These are phyloP conservation scores for Vombatus ursinus DNA, from an alignment of 2,113 vertebrate genomes.

Conservation along the genomic window DNA sequence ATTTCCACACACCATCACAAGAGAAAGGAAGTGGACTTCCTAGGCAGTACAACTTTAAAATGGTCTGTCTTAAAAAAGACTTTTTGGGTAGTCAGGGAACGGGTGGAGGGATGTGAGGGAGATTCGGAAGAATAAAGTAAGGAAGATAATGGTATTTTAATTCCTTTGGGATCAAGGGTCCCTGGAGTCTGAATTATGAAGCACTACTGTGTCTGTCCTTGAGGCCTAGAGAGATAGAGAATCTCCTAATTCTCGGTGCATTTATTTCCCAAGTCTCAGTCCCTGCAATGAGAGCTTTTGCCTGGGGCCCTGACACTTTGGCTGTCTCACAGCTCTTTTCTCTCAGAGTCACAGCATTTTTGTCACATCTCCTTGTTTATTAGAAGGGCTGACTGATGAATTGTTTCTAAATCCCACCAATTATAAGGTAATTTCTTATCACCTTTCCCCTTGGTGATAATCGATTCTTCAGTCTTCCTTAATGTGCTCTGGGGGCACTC, in stretches of 20 bases:
- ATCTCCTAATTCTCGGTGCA: not conserved
- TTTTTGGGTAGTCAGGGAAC: not conserved
- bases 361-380: constrained; percentile 17
- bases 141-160: not conserved
- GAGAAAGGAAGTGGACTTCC: not conserved
- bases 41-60: not conserved
- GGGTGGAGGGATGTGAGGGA: rapidly evolving
- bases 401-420: constrained; percentile 30
- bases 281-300: not conserved
- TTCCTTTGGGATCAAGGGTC: not conserved
- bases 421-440: constrained; percentile 52
- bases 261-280: not conserved
- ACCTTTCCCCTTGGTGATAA: constrained; percentile 22
- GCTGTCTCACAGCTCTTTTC: not conserved
- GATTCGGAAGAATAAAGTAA: not conserved
- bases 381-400: constrained; percentile 31
- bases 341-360: not conserved
- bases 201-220: not conserved
- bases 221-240: not conserved
- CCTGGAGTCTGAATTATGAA: not conserved
- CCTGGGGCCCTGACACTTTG: not conserved
- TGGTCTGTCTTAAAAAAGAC: not conserved
- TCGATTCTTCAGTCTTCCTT: constrained; percentile 5
- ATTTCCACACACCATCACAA: not conserved
- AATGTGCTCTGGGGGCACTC: not conserved